These are phyloP conservation scores for Salmo trutta DNA, from an alignment of 2,797 vertebrate species.

Conservation along the genomic window DNA sequence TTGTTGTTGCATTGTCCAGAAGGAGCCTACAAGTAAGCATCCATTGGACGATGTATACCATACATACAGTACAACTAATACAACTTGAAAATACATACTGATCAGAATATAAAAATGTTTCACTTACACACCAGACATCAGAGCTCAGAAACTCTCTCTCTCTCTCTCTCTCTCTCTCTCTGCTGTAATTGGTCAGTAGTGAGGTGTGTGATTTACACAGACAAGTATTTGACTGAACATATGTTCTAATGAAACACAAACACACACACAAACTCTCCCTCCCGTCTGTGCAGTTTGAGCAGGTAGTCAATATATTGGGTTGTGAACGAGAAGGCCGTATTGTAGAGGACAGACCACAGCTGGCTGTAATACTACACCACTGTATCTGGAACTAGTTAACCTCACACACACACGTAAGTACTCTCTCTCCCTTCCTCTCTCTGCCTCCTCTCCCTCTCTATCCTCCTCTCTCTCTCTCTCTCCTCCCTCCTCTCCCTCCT, in stretches of 20 bases:
- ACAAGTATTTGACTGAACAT: conserved; percentile 59
- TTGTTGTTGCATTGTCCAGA: too few species aligned
- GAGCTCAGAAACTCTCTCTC: conserved; percentile 50
- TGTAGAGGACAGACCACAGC: conserved; percentile 44
- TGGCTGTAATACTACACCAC: conserved; percentile 57
- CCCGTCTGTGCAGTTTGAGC: not conserved
- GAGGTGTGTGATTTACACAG: conserved; percentile 64
- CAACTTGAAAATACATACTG: too few species aligned
- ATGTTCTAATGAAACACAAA: conserved; percentile 56
- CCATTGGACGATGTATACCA: too few species aligned
- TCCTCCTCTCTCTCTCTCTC: conserved; percentile 74
- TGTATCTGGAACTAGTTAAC: conserved; percentile 66
- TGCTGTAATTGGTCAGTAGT: conserved; percentile 58
- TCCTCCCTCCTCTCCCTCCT: conserved; percentile 71
- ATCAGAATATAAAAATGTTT: conserved; percentile 9
- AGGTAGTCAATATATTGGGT: not conserved
- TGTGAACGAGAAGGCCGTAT: not conserved
- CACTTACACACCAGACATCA: conserved; percentile 67
- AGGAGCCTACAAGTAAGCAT: too few species aligned
- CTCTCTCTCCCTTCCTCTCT: conserved; percentile 15
- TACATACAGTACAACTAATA: too few species aligned
- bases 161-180: conserved; percentile 25
- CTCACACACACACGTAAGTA: conserved; percentile 20
- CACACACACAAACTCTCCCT: not conserved
- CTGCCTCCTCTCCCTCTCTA: conserved; percentile 30